A percentile compares a stretch with the other conserved stretches of the same genome.
Conservation (phyloP, 2,888 invertebrate genomes). For the Furcula furcula region DNA sequence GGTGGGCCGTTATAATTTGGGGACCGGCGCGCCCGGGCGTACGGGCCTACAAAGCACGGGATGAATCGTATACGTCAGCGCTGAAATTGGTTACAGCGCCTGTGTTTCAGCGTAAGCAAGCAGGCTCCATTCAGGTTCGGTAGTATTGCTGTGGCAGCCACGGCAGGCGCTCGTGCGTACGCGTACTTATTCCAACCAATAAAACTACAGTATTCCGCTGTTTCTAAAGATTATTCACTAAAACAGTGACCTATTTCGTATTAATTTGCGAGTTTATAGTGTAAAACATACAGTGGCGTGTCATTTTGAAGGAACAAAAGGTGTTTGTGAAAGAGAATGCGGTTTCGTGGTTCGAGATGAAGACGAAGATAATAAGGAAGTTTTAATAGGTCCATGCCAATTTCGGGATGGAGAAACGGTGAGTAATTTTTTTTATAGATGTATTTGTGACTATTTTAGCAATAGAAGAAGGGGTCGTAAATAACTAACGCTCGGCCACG, state of each 20-base stretch:
- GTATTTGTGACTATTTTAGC: too few relatives aligned
- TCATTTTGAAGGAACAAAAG: background rate
- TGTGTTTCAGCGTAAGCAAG: constrained; percentile 24
- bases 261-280: background rate
- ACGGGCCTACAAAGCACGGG: background rate
- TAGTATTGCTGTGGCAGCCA: constrained; percentile 48
- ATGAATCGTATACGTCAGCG: too few relatives aligned
- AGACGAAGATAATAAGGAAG: background rate
- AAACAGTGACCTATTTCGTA: background rate
- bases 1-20: too few relatives aligned
- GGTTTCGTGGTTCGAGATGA: background rate
- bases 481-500: too few relatives aligned
- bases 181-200: too few relatives aligned
- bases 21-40: too few relatives aligned
- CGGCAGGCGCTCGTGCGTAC: constrained; percentile 40
- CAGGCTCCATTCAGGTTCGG: constrained; percentile 41
- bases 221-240: background rate
- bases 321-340: background rate
- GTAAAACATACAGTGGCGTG: background rate
- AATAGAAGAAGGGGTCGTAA: too few relatives aligned
- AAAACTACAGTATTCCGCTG: too few relatives aligned
- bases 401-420: background rate
- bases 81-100: constrained; percentile 13
- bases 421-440: background rate
- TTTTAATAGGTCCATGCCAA: background rate